These are phyloP conservation scores for Diorhabda sublineata DNA, from an alignment of 1,140 invertebrate genomes.

Conservation along the genomic window DNA sequence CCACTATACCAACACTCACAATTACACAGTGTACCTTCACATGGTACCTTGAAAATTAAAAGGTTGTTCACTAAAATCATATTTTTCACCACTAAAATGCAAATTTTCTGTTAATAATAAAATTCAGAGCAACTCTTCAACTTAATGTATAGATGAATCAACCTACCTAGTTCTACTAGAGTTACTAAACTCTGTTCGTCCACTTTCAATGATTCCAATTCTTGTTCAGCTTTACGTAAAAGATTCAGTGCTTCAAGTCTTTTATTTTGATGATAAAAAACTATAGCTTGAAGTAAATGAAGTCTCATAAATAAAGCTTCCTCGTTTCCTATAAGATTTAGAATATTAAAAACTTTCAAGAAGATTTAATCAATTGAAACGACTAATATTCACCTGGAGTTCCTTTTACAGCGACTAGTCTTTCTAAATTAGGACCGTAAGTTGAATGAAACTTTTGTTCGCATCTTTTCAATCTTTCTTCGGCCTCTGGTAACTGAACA, in stretches of 20 bases:
- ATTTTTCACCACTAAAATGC: too few species aligned
- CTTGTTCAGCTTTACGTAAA: constrained; percentile 56
- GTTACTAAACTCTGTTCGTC: constrained; percentile 53
- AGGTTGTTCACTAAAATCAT: too few species aligned
- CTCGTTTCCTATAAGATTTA: constrained; percentile 52
- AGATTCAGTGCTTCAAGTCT: constrained; percentile 55
- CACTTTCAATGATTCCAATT: constrained; percentile 60
- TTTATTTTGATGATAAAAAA: constrained; percentile 69
- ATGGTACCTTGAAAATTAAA: too few species aligned
- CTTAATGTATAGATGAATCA: too few species aligned
- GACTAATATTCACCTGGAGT: constrained; percentile 47
- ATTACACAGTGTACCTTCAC: too few species aligned
- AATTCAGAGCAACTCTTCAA: too few species aligned
- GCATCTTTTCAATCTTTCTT: constrained; percentile 59
- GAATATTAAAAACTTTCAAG: neutral
- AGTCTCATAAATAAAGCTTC: constrained; percentile 68
- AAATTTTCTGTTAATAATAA: too few species aligned
- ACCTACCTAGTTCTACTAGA: constrained; percentile 55
- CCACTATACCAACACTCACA: too few species aligned
- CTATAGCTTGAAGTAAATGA: constrained; percentile 72
- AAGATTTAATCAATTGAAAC: constrained; percentile 16
- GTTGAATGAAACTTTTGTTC: constrained; percentile 62
- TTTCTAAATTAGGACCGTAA: constrained; percentile 67
- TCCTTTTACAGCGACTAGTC: constrained; percentile 67
- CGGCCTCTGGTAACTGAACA: constrained; percentile 66